Conservation (phyloP, 2,797 vertebrate genomes). For the Clarias pachynema region DNA sequence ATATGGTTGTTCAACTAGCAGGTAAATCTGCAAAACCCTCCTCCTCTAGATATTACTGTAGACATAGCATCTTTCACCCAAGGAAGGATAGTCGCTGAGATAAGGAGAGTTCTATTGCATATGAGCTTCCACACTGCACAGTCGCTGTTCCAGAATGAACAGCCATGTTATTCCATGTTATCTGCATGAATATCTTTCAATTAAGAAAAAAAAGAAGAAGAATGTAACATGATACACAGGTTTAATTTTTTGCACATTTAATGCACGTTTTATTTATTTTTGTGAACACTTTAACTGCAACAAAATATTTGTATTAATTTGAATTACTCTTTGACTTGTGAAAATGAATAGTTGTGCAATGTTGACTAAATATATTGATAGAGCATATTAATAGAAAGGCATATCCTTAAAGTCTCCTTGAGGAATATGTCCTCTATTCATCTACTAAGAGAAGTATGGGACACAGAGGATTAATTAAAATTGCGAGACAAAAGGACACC, state of each 20-base stretch:
- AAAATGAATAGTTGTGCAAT: constrained; percentile 15
- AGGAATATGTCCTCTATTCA: constrained; percentile 48
- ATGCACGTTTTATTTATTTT: neutral
- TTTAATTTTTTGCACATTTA: neutral
- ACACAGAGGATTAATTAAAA: constrained; percentile 70
- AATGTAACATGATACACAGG: neutral
- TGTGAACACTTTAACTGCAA: neutral
- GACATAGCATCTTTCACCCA: neutral
- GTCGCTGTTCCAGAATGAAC: too few relatives aligned
- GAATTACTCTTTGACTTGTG: neutral
- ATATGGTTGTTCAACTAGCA: neutral
- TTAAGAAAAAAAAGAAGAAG: neutral
- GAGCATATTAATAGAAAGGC: constrained; percentile 58
- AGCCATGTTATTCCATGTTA: neutral
- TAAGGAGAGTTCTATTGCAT: neutral
- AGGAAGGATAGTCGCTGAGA: neutral
- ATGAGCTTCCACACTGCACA: neutral
- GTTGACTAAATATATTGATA: constrained; percentile 66
- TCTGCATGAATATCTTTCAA: neutral
- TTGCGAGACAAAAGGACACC: constrained; percentile 63
- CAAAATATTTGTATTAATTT: neutral
- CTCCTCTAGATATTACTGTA: neutral
- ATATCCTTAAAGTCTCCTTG: constrained; percentile 50
- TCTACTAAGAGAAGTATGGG: constrained; percentile 41
- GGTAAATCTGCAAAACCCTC: neutral